A percentile compares a stretch with the other conserved stretches of the same genome.
Conservation (phyloP, 2,113 vertebrate species). For the Hydrochoerus hydrochaeris region DNA sequence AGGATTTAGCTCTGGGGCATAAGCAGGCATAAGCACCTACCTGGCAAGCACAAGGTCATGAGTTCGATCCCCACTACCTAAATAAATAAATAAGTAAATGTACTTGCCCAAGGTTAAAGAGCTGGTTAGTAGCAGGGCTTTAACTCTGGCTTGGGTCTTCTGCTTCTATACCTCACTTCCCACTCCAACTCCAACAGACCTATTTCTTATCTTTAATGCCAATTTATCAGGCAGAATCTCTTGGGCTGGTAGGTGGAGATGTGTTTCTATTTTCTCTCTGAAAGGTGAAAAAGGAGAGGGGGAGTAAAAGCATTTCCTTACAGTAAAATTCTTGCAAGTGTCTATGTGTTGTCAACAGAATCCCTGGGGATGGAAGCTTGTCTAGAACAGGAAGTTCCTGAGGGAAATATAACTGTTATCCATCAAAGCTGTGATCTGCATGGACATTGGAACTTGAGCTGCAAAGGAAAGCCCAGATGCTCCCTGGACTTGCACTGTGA, state of each 20-base stretch:
- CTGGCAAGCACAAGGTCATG: too few species aligned
- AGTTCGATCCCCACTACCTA: too few species aligned
- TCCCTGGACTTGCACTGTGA: neutral
- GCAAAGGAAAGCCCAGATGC: neutral
- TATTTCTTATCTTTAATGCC: slow-evolving; percentile 13
- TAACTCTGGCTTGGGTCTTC: neutral
- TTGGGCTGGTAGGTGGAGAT: slow-evolving; percentile 18
- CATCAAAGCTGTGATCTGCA: neutral
- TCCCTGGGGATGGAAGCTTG: neutral
- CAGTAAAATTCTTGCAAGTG: neutral
- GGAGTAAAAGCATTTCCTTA: neutral
- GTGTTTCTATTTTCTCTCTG: slow-evolving; percentile 43
- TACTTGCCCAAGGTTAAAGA: neutral
- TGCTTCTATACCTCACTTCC: neutral
- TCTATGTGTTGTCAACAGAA: neutral
- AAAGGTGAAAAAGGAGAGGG: neutral
- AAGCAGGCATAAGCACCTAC: too few species aligned
- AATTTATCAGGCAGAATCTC: neutral
- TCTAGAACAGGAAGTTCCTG: neutral
- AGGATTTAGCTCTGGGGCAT: too few species aligned
- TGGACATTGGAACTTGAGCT: neutral
- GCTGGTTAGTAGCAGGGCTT: neutral
- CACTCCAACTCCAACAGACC: neutral
- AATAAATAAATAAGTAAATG: too few species aligned
- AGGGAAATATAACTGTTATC: neutral